Evolutionary conservation across 1,140 invertebrate genomes (phyloP).

Genomic region (Danaus melanippus): DNA sequence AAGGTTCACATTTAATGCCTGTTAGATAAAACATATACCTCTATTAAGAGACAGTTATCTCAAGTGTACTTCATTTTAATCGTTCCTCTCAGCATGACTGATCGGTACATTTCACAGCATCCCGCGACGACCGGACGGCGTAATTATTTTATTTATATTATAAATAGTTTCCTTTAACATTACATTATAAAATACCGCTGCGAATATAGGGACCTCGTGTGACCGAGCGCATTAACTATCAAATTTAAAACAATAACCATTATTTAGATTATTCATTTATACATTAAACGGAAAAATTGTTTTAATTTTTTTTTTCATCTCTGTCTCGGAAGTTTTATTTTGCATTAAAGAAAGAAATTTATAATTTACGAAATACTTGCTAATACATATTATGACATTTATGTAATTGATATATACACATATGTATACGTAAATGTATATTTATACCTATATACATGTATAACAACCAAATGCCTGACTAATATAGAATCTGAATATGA

Average conservation of each 20-base stretch:
- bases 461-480: too few species aligned
- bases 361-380: too few species aligned
- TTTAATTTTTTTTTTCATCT: too few species aligned
- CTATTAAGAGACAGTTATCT: conserved; percentile 2
- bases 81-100: conserved; percentile 30
- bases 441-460: too few species aligned
- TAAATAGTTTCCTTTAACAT: conserved; percentile 47
- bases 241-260: conserved; percentile 3
- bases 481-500: too few species aligned
- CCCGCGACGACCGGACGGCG: conserved; percentile 25
- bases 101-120: conserved; percentile 33
- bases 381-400: too few species aligned
- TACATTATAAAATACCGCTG: conserved; percentile 23
- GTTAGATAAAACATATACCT: too few species aligned
- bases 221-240: conserved; percentile 4
- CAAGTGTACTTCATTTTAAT: conserved; percentile 17
- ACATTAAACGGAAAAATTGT: not conserved
- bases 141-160: conserved; percentile 59
- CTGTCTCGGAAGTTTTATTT: too few species aligned
- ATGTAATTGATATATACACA: too few species aligned
- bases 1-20: too few species aligned
- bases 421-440: too few species aligned
- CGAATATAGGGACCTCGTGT: conserved; percentile 6
- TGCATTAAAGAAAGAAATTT: too few species aligned
- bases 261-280: not conserved